Evolutionary conservation across 30 jellyfish, hydroid and myxozoan species (phyloP).

Genomic region (Chironex yamaguchii): DNA sequence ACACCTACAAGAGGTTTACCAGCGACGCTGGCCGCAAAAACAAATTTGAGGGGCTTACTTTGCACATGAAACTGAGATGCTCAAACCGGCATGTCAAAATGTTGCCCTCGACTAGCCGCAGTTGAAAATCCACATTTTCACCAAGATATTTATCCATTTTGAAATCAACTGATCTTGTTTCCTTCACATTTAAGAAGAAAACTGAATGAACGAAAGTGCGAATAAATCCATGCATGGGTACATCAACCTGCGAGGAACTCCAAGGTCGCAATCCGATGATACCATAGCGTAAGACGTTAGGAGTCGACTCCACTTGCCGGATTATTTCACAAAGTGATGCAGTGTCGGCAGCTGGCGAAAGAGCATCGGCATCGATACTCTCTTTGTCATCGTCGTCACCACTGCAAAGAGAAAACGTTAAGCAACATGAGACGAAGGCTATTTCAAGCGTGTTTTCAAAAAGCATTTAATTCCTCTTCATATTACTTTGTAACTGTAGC

Average conservation of each 20-base stretch:
- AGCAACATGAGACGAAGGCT: neutral
- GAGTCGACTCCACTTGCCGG: slow-evolving; percentile 72
- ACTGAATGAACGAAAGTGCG: slow-evolving; percentile 88
- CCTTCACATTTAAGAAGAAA: slow-evolving; percentile 66
- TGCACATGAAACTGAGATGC: slow-evolving; percentile 88
- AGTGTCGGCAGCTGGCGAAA: slow-evolving; percentile 79
- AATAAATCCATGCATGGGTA: slow-evolving; percentile 75
- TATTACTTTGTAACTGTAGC: no score
- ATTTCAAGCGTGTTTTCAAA: neutral
- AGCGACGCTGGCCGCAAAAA: no score
- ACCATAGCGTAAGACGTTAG: slow-evolving; percentile 73
- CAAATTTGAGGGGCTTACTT: no score
- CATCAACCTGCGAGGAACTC: slow-evolving; percentile 89
- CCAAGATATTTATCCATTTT: slow-evolving; percentile 69
- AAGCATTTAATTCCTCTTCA: neutral
- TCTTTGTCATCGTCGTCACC: slow-evolving; percentile 79
- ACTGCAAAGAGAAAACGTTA: slow-evolving; percentile 29
- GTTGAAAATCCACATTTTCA: slow-evolving; percentile 85
- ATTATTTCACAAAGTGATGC: slow-evolving; percentile 78
- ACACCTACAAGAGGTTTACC: no score
- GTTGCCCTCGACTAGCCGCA: slow-evolving; percentile 73
- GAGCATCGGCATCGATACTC: slow-evolving; percentile 70
- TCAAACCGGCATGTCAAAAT: slow-evolving; percentile 79
- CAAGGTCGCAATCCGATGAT: slow-evolving; percentile 91
- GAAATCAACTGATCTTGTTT: slow-evolving; percentile 43